Evolutionary conservation across 2,797 vertebrate genomes (phyloP).

Genomic region (Rhinogobio ventralis): DNA sequence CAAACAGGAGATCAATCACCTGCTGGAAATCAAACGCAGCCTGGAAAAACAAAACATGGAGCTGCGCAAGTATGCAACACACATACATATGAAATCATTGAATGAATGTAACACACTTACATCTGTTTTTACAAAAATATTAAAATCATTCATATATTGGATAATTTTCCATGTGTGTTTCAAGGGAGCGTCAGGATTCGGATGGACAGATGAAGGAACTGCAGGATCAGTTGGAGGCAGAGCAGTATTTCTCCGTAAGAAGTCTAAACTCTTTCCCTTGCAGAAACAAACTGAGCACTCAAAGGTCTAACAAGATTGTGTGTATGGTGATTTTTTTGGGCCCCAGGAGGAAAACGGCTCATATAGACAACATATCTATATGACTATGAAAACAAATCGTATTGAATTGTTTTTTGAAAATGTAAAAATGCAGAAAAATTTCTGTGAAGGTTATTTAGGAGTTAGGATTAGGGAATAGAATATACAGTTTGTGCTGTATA

Average conservation of each 20-base stretch:
- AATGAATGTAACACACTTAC: not conserved
- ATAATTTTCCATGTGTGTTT: not conserved
- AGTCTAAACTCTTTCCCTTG: not conserved
- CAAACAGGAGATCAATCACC: constrained; percentile 96
- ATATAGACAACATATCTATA: too few relatives aligned
- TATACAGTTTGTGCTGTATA: not conserved
- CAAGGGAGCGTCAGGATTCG: constrained; percentile 93
- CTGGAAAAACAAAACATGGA: constrained; percentile 97
- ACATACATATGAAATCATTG: not conserved
- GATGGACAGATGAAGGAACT: constrained; percentile 99
- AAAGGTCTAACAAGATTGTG: not conserved
- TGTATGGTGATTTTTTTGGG: not conserved
- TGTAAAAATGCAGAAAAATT: not conserved
- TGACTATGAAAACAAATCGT: not conserved
- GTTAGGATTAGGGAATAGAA: not conserved
- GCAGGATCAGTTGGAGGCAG: constrained; percentile 96
- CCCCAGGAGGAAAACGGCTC: not conserved
- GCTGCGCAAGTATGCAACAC: constrained; percentile 88
- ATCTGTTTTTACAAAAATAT: not conserved
- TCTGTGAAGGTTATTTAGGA: not conserved
- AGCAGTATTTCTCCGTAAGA: constrained; percentile 97
- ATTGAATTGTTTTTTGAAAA: not conserved
- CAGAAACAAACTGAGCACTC: not conserved
- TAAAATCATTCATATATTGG: not conserved
- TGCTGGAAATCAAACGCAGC: constrained; percentile 92